Evolutionary conservation across 2,888 invertebrate genomes (phyloP), one percentile per base, ranked within the genome.

Genomic region (Barypeithes pellucidus): DNA sequence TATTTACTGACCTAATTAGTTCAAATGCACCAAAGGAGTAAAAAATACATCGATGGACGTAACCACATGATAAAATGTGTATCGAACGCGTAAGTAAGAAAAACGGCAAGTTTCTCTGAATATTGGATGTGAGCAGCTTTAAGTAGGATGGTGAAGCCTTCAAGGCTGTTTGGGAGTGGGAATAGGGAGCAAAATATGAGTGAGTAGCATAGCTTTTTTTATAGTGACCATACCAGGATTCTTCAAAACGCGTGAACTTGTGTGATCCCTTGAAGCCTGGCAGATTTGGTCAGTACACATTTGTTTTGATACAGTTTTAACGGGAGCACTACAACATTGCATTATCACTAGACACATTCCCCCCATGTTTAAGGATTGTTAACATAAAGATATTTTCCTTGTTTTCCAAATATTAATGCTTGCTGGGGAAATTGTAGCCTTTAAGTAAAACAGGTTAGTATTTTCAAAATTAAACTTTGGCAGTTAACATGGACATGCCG

Each of bases 401-500:
- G 36, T 9, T 33, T 60, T 50, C 20, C 33, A 33, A 61, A 14
- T 61, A 22, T 29, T 16, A 24, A 50, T 65, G 57, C 70, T 74
- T 74, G 70, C 74, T 69, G 66, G 52, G 57, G 59, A 69, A 65
- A 69, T 12, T 20, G 12, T 73, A 73, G 52, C 8, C 73, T 50
- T 54, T 67, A 70, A 70, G 66, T 65, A 20, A 39, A 68, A 8
- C 45, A 73, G 74, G 74, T 74, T 33, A 33, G 74, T 74, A 57
- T 54, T 24, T 74, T 73, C 65, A 29, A 68, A 68, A 68, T 73
- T 73, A 41, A 68, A 29, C 18, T 33, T 39, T 59, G 74, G 74
- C 74, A 74, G 74, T 74, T 67, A 61, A 74, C 74, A 62, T 70
- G 74, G 69, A 54, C 39, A 11, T 41, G 3, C 33, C 3, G 3